Base-by-base conservation (phyloP, 2,888 invertebrate species). In the Andrena fulva region DNA sequence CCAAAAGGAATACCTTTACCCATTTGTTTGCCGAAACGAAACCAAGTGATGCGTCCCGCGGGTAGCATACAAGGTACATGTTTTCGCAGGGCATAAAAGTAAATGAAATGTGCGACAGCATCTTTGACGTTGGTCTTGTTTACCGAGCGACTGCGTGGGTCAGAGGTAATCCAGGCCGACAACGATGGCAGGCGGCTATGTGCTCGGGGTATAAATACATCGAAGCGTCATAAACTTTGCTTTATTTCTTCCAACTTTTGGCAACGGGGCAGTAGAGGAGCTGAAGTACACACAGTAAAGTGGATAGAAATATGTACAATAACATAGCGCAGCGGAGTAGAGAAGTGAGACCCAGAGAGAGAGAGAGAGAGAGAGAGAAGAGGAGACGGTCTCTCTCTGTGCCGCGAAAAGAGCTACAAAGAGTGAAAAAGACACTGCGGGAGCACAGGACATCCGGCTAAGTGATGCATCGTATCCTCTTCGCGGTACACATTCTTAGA, bases 391-490 rank as follows among this genome's bases (percentile, higher is more conserved):
- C 27, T 59, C 10, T 7, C 50, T 48, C 66, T 42, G 8, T 29
- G 27, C 16, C 16, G 59, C 35, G 60, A 67, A 60, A 77, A 72
- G 67, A 16, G 35, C 16, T 35, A 70, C 67, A 67, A 76, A 68
- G 29, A 50, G 64, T 33, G 82, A 71, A 74, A 85, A 78, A 76
- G 86, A 81, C 56, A 74, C 16, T 67, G 20, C 50, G 80, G 29
- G 67, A 50, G 76, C 72, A 73, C 85, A 84, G 87, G 87, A 89
- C 84, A 87, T 91, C 89, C 91, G 89, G 72, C 72, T 69, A 68
- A 81, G 81, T 90, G 89, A 91, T 89, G 83, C 88, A 91, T 90
- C 75, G 88, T 82, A 80, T 84, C 77, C 86, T 75, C 62, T 7
- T 62, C 29, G 27, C 42, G 24, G 72, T 62, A 70, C 82, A 74